phyloP scores from a whole-genome alignment of 1,140 invertebrate genomes.

The Temnothorax nylanderi region DNA sequence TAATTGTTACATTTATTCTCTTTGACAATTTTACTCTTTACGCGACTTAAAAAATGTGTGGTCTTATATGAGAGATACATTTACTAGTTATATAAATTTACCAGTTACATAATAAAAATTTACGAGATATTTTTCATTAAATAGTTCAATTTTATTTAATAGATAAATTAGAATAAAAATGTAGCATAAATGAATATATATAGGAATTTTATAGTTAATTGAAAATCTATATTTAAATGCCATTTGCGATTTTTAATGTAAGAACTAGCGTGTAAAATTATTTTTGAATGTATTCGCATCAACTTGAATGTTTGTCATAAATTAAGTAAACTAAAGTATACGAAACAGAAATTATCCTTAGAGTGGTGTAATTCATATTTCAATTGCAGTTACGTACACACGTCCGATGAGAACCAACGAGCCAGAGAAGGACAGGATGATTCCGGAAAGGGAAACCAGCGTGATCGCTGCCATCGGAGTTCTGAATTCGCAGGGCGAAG shows the following conservation, averaged over 20 bases:
- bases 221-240: conserved; percentile 1
- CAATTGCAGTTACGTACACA: conserved; percentile 88
- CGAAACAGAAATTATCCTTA: neutral
- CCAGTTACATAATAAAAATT: neutral
- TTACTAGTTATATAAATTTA: neutral
- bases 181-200: neutral
- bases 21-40: neutral
- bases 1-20: neutral
- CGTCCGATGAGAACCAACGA: conserved; percentile 92
- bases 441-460: conserved; percentile 89
- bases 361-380: neutral
- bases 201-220: conserved; percentile 2
- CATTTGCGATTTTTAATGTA: neutral
- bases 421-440: conserved; percentile 89
- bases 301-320: neutral
- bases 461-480: conserved; percentile 96
- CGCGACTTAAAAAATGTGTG: neutral
- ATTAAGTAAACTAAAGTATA: neutral
- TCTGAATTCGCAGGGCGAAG: conserved; percentile 92
- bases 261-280: neutral
- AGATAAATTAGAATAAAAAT: neutral
- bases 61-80: neutral
- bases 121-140: neutral
- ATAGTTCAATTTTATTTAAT: neutral
- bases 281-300: neutral